These are phyloP conservation scores for Phalacrocorax brasilianus DNA, from an alignment of 2,113 vertebrate genomes.

Conservation along the genomic window DNA sequence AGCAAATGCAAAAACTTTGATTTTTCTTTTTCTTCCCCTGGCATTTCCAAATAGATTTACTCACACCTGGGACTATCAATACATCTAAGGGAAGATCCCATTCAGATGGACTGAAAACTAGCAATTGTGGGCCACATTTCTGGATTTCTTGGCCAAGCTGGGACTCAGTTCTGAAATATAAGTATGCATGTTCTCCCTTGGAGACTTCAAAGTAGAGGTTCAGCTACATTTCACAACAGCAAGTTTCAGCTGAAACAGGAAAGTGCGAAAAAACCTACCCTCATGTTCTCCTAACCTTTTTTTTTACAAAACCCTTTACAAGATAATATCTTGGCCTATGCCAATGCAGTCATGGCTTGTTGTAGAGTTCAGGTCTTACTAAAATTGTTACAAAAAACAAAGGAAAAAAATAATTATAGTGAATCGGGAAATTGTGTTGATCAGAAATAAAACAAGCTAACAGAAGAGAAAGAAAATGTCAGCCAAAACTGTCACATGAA, in stretches of 20 bases:
- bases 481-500: background rate
- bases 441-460: background rate
- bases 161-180: background rate
- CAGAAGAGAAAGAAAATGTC: background rate
- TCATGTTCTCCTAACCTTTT: background rate
- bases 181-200: background rate
- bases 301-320: background rate
- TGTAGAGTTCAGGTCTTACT: background rate
- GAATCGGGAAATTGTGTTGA: background rate
- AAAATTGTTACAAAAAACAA: background rate
- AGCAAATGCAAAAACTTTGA: background rate
- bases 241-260: background rate
- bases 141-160: background rate
- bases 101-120: background rate
- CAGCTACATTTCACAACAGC: background rate
- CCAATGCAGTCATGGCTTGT: background rate
- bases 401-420: background rate
- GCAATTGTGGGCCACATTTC: background rate
- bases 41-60: background rate
- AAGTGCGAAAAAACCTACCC: background rate
- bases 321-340: background rate
- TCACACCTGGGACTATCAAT: background rate
- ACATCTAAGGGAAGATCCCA: background rate
- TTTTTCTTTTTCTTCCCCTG: background rate
- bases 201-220: background rate